Evolutionary conservation across 1,140 invertebrate genomes (phyloP).

Genomic region (Pygmarrhopalites habei): DNA sequence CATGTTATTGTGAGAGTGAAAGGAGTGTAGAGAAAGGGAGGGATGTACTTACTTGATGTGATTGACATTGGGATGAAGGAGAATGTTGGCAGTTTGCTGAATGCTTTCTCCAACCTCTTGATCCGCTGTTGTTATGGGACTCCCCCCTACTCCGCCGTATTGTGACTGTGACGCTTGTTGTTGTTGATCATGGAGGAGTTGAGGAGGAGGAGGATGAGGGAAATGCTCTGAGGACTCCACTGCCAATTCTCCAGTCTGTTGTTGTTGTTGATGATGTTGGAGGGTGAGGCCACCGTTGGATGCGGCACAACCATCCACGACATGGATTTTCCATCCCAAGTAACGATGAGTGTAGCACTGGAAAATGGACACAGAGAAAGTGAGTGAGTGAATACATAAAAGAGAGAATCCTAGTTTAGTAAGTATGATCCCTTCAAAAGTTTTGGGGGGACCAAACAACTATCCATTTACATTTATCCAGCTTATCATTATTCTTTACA

Average conservation of each 20-base stretch:
- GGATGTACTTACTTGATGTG: slow-evolving; percentile 22
- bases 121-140: slow-evolving; percentile 2
- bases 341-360: slow-evolving; percentile 87
- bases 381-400: not conserved
- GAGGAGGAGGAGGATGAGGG: too few species aligned
- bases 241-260: too few species aligned
- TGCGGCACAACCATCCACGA: slow-evolving; percentile 63
- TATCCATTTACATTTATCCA: too few species aligned
- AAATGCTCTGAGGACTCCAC: not conserved
- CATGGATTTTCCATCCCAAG: slow-evolving; percentile 90
- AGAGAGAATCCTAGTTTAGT: too few species aligned
- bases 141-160: too few species aligned
- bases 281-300: not conserved
- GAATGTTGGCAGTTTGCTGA: slow-evolving; percentile 11
- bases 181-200: too few species aligned
- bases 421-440: too few species aligned
- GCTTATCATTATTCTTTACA: too few species aligned
- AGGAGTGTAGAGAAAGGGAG: slow-evolving; percentile 12
- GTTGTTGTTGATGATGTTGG: too few species aligned
- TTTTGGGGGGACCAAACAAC: too few species aligned
- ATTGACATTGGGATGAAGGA: slow-evolving; percentile 10
- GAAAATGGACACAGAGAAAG: slow-evolving; percentile 24
- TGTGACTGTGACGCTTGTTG: too few species aligned
- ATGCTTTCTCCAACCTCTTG: slow-evolving; percentile 22
- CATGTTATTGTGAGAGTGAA: too few species aligned